Conservation (phyloP, 2,888 invertebrate genomes). For the Cerastis leucographa region DNA sequence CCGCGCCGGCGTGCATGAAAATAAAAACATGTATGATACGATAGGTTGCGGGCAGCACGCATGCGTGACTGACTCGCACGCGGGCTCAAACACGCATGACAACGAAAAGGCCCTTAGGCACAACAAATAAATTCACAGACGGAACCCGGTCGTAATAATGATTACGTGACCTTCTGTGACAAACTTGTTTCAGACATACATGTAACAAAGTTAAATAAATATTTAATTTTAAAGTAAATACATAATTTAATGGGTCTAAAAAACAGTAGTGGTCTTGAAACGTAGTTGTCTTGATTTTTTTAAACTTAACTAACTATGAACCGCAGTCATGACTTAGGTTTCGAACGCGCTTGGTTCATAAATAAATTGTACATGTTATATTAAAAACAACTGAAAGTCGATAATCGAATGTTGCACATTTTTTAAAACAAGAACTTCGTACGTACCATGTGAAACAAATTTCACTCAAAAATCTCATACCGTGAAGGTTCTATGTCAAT, state of each 20-base stretch:
- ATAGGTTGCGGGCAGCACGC: no score
- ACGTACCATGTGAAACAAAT: no score
- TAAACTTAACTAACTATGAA: not conserved
- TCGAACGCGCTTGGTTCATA: not conserved
- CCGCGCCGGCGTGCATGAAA: no score
- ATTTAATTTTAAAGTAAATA: conserved; percentile 33
- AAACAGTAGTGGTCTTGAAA: conserved; percentile 32
- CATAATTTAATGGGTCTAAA: not conserved
- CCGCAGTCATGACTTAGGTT: not conserved
- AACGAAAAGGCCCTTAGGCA: no score
- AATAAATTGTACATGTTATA: not conserved
- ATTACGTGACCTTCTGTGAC: conserved; percentile 31
- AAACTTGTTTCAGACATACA: conserved; percentile 28
- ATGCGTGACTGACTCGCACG: no score
- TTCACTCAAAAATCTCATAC: no score
- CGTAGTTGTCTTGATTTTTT: not conserved
- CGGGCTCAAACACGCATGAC: no score
- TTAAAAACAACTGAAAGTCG: no score
- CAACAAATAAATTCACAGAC: not conserved
- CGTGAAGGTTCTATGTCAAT: no score
- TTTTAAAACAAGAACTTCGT: no score
- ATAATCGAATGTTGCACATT: no score
- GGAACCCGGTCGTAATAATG: conserved; percentile 25
- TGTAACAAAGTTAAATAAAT: conserved; percentile 21
- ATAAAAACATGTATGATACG: no score